phyloP scores from a whole-genome alignment of 2,888 invertebrate species.

The Erebia ligea region DNA sequence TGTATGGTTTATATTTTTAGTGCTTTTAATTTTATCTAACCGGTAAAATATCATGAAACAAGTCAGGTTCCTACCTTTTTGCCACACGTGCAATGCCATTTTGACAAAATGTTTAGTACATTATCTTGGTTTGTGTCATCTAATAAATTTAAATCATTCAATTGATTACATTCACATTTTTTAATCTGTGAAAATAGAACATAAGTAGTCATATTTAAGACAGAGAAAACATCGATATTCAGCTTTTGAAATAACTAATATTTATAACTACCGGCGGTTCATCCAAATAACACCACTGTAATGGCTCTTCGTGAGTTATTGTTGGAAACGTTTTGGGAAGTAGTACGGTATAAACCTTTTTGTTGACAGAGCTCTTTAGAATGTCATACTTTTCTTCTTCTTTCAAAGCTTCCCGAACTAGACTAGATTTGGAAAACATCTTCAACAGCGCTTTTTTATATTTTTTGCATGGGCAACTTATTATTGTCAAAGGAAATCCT shows the following conservation, averaged over 20 bases:
- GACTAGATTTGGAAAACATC: conserved; percentile 55
- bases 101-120: conserved; percentile 69
- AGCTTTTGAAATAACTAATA: background rate
- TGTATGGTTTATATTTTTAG: background rate
- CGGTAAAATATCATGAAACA: background rate
- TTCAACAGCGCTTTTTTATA: conserved; percentile 62
- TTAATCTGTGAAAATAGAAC: conserved; percentile 58
- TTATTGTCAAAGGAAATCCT: conserved; percentile 70
- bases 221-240: background rate
- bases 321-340: conserved; percentile 65
- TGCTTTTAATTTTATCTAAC: background rate
- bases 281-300: conserved; percentile 68
- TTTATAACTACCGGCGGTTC: conserved; percentile 59
- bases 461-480: conserved; percentile 61
- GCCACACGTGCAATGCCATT: conserved; percentile 75
- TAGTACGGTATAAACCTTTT: conserved; percentile 65
- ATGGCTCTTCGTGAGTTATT: conserved; percentile 58
- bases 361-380: conserved; percentile 55
- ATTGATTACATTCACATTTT: conserved; percentile 75
- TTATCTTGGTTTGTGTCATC: conserved; percentile 73
- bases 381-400: conserved; percentile 56
- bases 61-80: conserved; percentile 68
- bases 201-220: background rate
- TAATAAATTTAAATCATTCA: conserved; percentile 65
- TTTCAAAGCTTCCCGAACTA: conserved; percentile 57